A percentile compares a stretch with the other conserved stretches of the same genome.
Evolutionary conservation across 2,797 vertebrate species (phyloP).

Genomic region (Distichodus sexfasciatus): DNA sequence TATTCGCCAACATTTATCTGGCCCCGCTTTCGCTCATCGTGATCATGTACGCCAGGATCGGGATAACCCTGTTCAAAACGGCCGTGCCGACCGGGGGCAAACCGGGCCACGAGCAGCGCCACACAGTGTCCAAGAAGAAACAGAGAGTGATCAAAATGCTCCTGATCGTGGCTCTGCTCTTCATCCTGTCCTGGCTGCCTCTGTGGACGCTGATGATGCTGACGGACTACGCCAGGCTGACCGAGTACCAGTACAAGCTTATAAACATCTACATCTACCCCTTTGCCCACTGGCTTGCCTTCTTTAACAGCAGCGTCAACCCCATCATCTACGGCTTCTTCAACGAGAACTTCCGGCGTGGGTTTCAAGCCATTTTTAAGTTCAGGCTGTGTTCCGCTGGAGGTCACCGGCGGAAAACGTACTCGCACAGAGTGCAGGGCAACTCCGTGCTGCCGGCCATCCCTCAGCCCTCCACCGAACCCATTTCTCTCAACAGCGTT

Average conservation of each 20-base stretch:
- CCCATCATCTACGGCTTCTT: conserved; percentile 93
- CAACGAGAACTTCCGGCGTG: conserved; percentile 86
- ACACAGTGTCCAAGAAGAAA: conserved; percentile 78
- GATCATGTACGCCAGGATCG: conserved; percentile 84
- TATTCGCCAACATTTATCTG: conserved; percentile 90
- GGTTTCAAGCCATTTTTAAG: conserved; percentile 80
- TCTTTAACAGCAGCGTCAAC: conserved; percentile 94
- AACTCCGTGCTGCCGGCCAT: conserved; percentile 73
- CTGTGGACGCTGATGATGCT: conserved; percentile 94
- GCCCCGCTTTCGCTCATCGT: conserved; percentile 84
- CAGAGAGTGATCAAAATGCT: conserved; percentile 86
- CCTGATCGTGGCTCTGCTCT: conserved; percentile 82
- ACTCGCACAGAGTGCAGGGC: conserved; percentile 69
- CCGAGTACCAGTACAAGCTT: conserved; percentile 72
- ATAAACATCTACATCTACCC: conserved; percentile 91
- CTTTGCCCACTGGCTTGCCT: conserved; percentile 94
- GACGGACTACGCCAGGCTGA: conserved; percentile 84
- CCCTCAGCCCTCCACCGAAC: conserved; percentile 62
- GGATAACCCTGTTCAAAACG: conserved; percentile 79
- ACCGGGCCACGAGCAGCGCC: conserved; percentile 69
- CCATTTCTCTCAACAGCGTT: conserved; percentile 65
- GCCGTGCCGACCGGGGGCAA: conserved; percentile 60
- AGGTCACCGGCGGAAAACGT: conserved; percentile 63
- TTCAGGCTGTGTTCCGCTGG: conserved; percentile 76
- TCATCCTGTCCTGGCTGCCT: conserved; percentile 91